Evolutionary conservation across 2,888 invertebrate genomes (phyloP).

Genomic region (Dicyrtoma fusca): DNA sequence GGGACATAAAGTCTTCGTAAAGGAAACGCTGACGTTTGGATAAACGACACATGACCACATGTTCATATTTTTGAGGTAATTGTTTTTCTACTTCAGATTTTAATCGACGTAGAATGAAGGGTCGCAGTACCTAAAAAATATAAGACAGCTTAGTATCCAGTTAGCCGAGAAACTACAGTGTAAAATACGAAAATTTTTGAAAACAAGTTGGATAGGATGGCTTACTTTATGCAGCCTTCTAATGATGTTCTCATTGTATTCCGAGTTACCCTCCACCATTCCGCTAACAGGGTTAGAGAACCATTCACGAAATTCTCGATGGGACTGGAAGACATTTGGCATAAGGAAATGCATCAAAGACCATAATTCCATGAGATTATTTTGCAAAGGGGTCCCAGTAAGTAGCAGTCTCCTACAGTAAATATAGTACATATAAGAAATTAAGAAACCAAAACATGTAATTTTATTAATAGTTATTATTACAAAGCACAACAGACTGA

Average conservation of each 20-base stretch:
- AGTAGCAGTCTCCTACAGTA: slow-evolving; percentile 75
- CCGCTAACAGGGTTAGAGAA: slow-evolving; percentile 96
- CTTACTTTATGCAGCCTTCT: slow-evolving; percentile 83
- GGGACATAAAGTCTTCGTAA: slow-evolving; percentile 99
- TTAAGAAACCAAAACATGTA: not conserved
- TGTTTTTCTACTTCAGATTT: slow-evolving; percentile 97
- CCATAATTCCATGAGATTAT: slow-evolving; percentile 96
- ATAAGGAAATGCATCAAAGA: slow-evolving; percentile 97
- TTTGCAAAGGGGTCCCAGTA: slow-evolving; percentile 94
- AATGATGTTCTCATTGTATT: slow-evolving; percentile 87
- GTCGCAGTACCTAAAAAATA: slow-evolving; percentile 75
- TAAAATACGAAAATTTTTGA: too few species aligned
- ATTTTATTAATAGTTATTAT: not conserved
- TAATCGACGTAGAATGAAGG: slow-evolving; percentile 87
- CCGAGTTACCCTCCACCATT: slow-evolving; percentile 91
- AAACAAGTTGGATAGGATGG: not conserved
- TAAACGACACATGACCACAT: slow-evolving; percentile 88
- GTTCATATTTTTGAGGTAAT: slow-evolving; percentile 95
- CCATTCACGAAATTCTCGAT: slow-evolving; percentile 97
- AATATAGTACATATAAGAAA: not conserved
- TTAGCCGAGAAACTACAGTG: too few species aligned
- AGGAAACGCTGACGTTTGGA: slow-evolving; percentile 95
- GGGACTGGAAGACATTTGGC: slow-evolving; percentile 95
- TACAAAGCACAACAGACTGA: not conserved
- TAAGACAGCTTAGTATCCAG: too few species aligned